Evolutionary conservation across 2,113 vertebrate species (phyloP), one percentile per base, ranked within the genome.

Genomic region (Trogon melanurus): DNA sequence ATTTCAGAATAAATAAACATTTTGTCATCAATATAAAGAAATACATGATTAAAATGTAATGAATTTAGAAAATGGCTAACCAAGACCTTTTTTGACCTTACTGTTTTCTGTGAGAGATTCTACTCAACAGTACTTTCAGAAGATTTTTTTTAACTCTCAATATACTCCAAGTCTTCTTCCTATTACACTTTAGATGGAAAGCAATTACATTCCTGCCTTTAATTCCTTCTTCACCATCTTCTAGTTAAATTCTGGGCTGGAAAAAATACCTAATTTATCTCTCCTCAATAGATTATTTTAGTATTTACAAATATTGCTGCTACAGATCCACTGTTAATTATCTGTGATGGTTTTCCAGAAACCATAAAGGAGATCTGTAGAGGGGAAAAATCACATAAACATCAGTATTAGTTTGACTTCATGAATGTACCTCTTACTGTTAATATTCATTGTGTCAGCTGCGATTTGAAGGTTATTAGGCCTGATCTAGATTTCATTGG

Each of bases 401-500:
- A n/a, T 95, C 56, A 81, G 30, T 74, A 86, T 94, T 45, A 16
- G 12, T 83, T 93, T 62, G 57, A 32, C 62, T 74, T 96, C 50
- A 61, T 95, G 32, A 74, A 75, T 36, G 22, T 60, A 64, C 62
- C 48, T 89, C 41, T 96, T 18, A 44, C 88, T 50, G 79, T 65
- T 96, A 86, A 89, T 87, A 96, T 91, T 94, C 71, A 66, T 76
- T 14, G 25, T 91, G 73, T 67, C 79, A 91, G 57, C 61, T 84
- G 64, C 44, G 85, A 45, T 92, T 92, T 26, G n/a, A 89, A 96
- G n/a, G 71, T 96, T 94, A 94, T 93, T 97, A 93, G 92, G 60
- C 79, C 75, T 96, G 92, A 95, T 86, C 92, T 92, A 70, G 86
- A 93, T 97, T 96, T 97, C 92, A 50, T 73, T 95, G 81, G 57